Conservation (phyloP, 2,888 invertebrate species). For the Atethmia centrago region DNA sequence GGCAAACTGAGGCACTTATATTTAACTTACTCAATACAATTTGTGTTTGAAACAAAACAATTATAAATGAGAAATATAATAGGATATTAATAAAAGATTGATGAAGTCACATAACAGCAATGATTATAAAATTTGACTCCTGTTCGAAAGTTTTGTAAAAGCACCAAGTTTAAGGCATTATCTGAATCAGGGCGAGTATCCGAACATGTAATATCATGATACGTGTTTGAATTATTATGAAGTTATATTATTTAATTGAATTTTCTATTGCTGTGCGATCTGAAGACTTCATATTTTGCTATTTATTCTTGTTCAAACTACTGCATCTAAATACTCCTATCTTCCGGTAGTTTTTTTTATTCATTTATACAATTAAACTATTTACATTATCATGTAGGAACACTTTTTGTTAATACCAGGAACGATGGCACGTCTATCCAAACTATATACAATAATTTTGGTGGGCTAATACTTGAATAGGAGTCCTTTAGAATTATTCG, state of each 20-base stretch:
- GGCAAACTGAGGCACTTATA: slow-evolving; percentile 46
- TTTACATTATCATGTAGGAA: slow-evolving; percentile 48
- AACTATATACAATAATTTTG: slow-evolving; percentile 44
- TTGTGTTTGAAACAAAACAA: slow-evolving; percentile 41
- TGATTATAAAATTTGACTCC: slow-evolving; percentile 55
- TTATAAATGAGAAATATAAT: slow-evolving; percentile 19
- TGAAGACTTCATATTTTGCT: background rate
- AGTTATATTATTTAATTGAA: background rate
- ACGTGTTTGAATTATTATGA: background rate
- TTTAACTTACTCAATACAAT: slow-evolving; percentile 44
- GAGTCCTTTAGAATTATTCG: slow-evolving; percentile 9
- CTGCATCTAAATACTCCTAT: background rate
- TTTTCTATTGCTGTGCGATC: background rate
- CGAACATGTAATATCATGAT: background rate
- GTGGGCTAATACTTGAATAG: slow-evolving; percentile 34
- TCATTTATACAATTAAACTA: slow-evolving; percentile 20
- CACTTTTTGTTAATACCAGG: slow-evolving; percentile 23
- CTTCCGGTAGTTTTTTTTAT: background rate
- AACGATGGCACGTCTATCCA: slow-evolving; percentile 43
- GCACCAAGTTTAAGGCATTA: slow-evolving; percentile 50
- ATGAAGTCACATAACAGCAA: slow-evolving; percentile 38
- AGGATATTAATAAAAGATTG: slow-evolving; percentile 34
- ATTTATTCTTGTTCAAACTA: background rate
- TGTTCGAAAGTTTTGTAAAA: slow-evolving; percentile 39
- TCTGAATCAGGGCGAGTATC: background rate